A percentile compares a stretch with the other conserved stretches of the same genome.
Conservation (phyloP, 2,113 vertebrate species). For the Boulengeromyrus knoepffleri region DNA sequence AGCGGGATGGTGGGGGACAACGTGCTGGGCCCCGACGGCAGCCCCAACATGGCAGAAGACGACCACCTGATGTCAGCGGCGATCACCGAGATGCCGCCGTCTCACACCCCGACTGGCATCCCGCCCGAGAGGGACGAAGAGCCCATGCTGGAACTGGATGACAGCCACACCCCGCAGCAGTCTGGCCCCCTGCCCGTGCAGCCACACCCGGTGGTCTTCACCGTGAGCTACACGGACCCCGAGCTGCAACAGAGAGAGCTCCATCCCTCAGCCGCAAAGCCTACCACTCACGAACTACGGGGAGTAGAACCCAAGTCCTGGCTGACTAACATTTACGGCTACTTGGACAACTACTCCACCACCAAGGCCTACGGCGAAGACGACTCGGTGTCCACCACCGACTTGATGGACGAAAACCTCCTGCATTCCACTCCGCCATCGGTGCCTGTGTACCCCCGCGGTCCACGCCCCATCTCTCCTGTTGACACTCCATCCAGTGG, state of each 20-base stretch:
- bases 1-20: constrained; percentile 42
- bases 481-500: constrained; percentile 17
- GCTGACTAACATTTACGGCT: constrained; percentile 75
- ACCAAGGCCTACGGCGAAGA: constrained; percentile 73
- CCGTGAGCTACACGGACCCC: constrained; percentile 73
- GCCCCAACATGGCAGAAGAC: constrained; percentile 38
- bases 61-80: constrained; percentile 53
- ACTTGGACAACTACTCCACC: constrained; percentile 76
- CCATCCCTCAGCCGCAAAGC: constrained; percentile 43
- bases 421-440: constrained; percentile 39
- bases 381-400: constrained; percentile 57
- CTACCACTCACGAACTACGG: constrained; percentile 48
- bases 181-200: background rate
- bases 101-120: constrained; percentile 37
- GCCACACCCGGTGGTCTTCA: constrained; percentile 53
- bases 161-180: constrained; percentile 37
- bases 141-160: constrained; percentile 21
- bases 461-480: constrained; percentile 23
- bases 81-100: constrained; percentile 34
- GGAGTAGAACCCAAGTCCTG: constrained; percentile 63
- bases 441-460: constrained; percentile 33
- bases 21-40: background rate
- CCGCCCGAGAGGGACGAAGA: constrained; percentile 49
- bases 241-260: constrained; percentile 38
- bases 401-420: constrained; percentile 62